Evolutionary conservation across 1,140 invertebrate species (phyloP), one percentile per base, ranked within the genome.

Genomic region (Phocides pigmalion): DNA sequence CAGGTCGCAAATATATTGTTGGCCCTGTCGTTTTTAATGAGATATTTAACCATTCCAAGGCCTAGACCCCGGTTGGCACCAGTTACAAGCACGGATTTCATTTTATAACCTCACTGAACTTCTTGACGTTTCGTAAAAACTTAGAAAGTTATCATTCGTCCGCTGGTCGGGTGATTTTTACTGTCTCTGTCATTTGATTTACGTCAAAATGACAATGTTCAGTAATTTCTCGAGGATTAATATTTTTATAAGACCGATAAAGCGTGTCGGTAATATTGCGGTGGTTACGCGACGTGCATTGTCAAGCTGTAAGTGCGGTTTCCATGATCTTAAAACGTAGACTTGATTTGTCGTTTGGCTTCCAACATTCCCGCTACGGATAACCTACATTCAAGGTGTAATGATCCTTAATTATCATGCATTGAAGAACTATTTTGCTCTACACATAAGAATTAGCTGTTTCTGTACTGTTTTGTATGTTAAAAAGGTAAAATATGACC

Each of bases 41-140:
- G 78, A 83, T 95, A 93, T 89, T 95, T 96, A 0, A 98, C 94
- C 54, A 98, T 91, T 44, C 97, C 97, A 25, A 98, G 89, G 12
- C 97, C 97, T 42, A 98, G 87, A 0, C 98, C 97, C 35, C 97
- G 94, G 82, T 98, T 98, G 50, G 95, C 95, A 15, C 97, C 97
- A 5, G 97, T 98, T 62, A 98, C 95, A 64, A 98, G 89, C 68
- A 98, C 94, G 28, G 95, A 95, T 68, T 94, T 95, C 95, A 97
- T 96, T 69, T 68, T 91, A 58, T 63, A 22, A 63, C 49, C 25
- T 56, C 62, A 39, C 37, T 12, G 41, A 46, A 71, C 68, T 49
- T 63, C 62, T 70, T 80, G 75, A 84, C 76, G 69, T 76, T 69
- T 70, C 8, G 20, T n/a, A n/a, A n/a, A n/a, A n/a, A n/a, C 39